Evolutionary conservation across 1,140 invertebrate genomes (phyloP).

Genomic region (Cotesia glomerata): DNA sequence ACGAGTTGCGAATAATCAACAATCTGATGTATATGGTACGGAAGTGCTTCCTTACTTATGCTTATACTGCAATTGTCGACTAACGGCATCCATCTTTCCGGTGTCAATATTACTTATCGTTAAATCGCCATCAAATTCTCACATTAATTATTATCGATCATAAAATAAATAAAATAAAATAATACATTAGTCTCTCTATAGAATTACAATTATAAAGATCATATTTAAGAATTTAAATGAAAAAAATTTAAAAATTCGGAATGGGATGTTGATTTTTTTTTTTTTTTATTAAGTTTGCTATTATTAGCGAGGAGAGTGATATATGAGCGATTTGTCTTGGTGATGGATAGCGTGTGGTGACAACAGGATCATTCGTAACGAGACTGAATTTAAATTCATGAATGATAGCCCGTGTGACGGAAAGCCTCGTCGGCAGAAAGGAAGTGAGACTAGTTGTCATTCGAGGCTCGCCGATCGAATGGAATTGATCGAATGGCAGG

Average conservation of each 20-base stretch:
- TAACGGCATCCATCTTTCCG: conserved; percentile 24
- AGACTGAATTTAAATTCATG: conserved; percentile 34
- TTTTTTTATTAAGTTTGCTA: too few species aligned
- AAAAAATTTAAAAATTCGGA: too few species aligned
- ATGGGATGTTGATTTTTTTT: too few species aligned
- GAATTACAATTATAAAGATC: too few species aligned
- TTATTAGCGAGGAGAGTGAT: background rate
- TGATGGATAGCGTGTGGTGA: background rate
- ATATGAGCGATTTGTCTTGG: background rate
- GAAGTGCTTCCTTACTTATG: conserved; percentile 20
- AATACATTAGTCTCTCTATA: too few species aligned
- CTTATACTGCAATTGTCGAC: conserved; percentile 3
- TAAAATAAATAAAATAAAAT: background rate
- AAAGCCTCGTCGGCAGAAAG: conserved; percentile 22
- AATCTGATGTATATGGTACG: conserved; percentile 5
- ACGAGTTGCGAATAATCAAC: conserved; percentile 23
- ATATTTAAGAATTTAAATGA: too few species aligned
- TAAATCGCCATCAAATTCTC: background rate
- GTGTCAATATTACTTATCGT: conserved; percentile 1
- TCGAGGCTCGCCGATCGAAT: conserved; percentile 18
- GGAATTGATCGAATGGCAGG: background rate
- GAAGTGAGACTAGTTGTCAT: conserved; percentile 35
- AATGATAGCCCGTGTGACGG: conserved; percentile 16
- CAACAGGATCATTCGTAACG: conserved; percentile 19
- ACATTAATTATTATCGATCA: background rate